Evolutionary conservation across 2,797 vertebrate genomes (phyloP).

Genomic region (Sardinella longiceps): DNA sequence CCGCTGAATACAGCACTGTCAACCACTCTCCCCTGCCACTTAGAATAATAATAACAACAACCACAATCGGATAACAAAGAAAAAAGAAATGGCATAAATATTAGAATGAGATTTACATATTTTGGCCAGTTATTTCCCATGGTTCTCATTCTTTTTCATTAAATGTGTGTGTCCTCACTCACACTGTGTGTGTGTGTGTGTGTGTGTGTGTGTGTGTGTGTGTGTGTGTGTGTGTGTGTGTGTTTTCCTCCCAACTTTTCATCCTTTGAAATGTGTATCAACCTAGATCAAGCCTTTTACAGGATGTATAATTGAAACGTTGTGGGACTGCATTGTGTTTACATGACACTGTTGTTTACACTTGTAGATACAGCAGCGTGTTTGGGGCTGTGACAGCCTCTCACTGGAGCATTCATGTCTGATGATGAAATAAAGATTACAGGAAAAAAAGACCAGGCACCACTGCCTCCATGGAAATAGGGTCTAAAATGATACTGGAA

Average conservation of each 20-base stretch:
- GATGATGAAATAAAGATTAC: slow-evolving; percentile 52
- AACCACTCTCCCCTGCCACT: slow-evolving; percentile 30
- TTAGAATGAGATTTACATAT: slow-evolving; percentile 22
- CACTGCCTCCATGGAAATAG: slow-evolving; percentile 17
- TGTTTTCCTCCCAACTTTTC: slow-evolving; percentile 26
- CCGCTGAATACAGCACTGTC: slow-evolving; percentile 32
- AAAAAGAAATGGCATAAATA: neutral
- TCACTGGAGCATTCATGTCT: slow-evolving; percentile 28
- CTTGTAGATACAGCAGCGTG: slow-evolving; percentile 34
- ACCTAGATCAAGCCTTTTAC: slow-evolving; percentile 29
- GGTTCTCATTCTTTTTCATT: slow-evolving; percentile 32
- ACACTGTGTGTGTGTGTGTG: neutral
- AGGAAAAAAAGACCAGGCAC: slow-evolving; percentile 34
- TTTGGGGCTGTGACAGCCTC: slow-evolving; percentile 40
- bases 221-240: neutral
- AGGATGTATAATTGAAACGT: slow-evolving; percentile 52
- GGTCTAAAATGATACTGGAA: slow-evolving; percentile 25
- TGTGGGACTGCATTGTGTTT: slow-evolving; percentile 36
- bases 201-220: neutral
- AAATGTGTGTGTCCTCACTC: slow-evolving; percentile 24
- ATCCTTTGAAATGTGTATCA: slow-evolving; percentile 9
- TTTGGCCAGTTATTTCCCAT: slow-evolving; percentile 46
- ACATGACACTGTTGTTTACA: slow-evolving; percentile 45
- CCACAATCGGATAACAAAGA: slow-evolving; percentile 2
- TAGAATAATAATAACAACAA: slow-evolving; percentile 5